Percentiles rank a stretch among this genome's conserved stretches.
phyloP scores from a whole-genome alignment of 2,888 invertebrate species.

The Erebia ligea region DNA sequence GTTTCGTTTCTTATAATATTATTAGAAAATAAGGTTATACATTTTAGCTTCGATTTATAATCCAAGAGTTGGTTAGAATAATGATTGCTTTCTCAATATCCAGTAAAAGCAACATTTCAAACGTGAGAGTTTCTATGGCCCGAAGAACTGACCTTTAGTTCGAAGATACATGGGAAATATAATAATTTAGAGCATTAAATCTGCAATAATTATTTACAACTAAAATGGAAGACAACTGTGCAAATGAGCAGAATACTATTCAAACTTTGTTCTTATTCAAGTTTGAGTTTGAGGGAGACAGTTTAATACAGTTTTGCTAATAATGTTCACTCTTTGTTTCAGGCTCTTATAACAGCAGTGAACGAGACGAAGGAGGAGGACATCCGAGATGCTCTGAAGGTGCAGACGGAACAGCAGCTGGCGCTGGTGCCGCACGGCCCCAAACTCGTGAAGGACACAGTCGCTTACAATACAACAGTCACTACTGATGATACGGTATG shows the following conservation, averaged over 20 bases:
- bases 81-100: background rate
- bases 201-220: no score
- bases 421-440: conserved; percentile 87
- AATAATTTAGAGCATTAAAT: no score
- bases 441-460: conserved; percentile 88
- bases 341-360: conserved; percentile 91
- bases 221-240: no score
- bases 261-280: no score
- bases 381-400: conserved; percentile 87
- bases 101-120: conserved; percentile 3
- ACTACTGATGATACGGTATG: conserved; percentile 92
- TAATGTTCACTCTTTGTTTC: conserved; percentile 57
- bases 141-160: conserved; percentile 3
- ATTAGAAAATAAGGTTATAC: background rate
- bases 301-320: background rate
- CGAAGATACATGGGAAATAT: background rate
- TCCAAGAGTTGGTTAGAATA: background rate
- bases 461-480: conserved; percentile 90
- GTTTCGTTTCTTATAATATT: background rate
- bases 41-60: background rate
- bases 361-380: conserved; percentile 83
- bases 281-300: no score
- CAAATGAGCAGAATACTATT: no score
- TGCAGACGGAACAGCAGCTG: conserved; percentile 83
- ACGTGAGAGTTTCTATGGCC: background rate